Evolutionary conservation across 37 sponge, comb jelly and placozoan species (phyloP), one percentile per base, ranked within the genome.

Genomic region (Ianthella basta): DNA sequence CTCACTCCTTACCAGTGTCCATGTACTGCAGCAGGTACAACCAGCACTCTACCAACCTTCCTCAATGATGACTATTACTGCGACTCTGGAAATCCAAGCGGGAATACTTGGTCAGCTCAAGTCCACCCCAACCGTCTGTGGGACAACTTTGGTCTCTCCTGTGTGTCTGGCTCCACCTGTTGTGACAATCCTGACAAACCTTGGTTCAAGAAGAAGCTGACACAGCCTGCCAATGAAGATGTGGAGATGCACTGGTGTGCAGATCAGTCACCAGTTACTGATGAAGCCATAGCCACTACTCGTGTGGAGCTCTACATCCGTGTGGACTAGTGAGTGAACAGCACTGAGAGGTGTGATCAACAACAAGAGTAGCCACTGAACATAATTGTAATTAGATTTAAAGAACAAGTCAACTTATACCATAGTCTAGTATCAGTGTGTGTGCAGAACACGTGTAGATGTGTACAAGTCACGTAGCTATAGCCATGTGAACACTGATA

Each of bases 191-290:
- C 78, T 23, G 78, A 75, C 37, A 50, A 75, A 14, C 78, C 78
- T 21, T 75, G 78, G 78, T 75, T 75, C 54, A 75, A 75, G 53
- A 44, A 14, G 32, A 40, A 32, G 38, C n/a, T 36, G 32, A 50
- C 23, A 13, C 23, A 32, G 38, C 23, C 24, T 14, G 37, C 44
- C 33, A 75, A 23, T 24, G 54, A 75, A 24, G 38, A 75, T 23
- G 54, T 75, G n/a, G 78, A 75, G 38, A 19, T 75, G 50, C 33
- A 23, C 54, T 75, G 78, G 78, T 75, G 78, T 75, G 78, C 54
- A 50, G 38, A 36, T 41, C 3, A 20, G 23, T 4, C 18, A 2
- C 24, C 40, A 24, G 40, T 37, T 32, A 24, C n/a, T 41, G 53
- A 41, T 39, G 78, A 69, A 69, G 70, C 70, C 12, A 44, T 8